Base-by-base conservation (phyloP, 1,140 invertebrate species). In the Nasonia giraulti region DNA sequence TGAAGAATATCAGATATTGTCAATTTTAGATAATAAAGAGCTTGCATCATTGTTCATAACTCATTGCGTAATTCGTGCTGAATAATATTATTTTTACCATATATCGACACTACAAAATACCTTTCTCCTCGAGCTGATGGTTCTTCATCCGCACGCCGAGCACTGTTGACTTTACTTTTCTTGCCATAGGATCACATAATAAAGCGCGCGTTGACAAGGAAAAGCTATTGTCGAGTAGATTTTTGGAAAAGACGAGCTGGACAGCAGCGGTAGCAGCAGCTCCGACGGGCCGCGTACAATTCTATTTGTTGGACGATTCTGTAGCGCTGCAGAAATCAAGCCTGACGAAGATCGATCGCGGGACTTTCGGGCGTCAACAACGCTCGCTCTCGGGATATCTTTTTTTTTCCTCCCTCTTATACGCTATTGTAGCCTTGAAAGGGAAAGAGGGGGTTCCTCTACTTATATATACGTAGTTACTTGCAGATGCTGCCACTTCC, bases 251-350 rank as follows among this genome's bases (percentile, higher is more conserved):
- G 78, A n/a, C 31, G 27, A 4, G 27, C 23, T 44, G 37, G 74
- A 6, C 33, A 37, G 33, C 33, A 76, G 74, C 17, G 33, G 27
- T 7, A 62, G 55, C 20, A 20, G 20, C 20, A 83, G 77, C 87
- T 87, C 86, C 89, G 89, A 89, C 88, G 37, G 6, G 10, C 87
- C 89, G 89, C 91, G 91, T 92, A 92, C 91, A 91, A 92, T 93
- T 92, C 91, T 92, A 93, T 93, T 93, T 92, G 92, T 91, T 92
- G 91, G 92, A 90, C 92, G 91, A 92, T 92, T 92, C 91, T 92
- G 92, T 92, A 90, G 90, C 90, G 91, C 90, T 92, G 89, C 91
- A 83, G 91, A 93, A 93, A 93, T 93, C 92, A 92, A 92, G 91
- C 91, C 92, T 93, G 92, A 92, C 92, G 92, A 93, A 92, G 92